Evolutionary conservation across 2,113 vertebrate species (phyloP), one percentile per base, ranked within the genome.

Genomic region (Muntiacus reevesi): DNA sequence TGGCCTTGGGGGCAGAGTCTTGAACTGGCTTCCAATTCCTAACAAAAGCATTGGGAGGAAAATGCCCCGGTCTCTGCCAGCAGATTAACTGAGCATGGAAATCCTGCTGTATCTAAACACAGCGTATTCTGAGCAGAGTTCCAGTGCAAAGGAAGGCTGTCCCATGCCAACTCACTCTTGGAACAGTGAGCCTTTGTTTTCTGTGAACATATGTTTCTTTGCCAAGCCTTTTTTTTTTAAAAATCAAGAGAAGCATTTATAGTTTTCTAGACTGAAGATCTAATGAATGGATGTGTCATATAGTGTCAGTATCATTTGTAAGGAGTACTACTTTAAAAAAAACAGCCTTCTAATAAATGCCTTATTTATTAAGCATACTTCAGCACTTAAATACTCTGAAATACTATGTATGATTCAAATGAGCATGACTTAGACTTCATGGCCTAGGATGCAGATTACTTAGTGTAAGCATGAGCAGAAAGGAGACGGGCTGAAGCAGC

Each of bases 171-270:
- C 27, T 43, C 27, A 76, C 30, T 43, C 27, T 57, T 23, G 5
- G 45, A 82, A 98, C 90, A 98, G 76, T 52, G 27, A 50, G 30
- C 67, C 88, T 98, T 97, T 97, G 96, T 97, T 76, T 96, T 79
- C 94, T 96, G 55, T 96, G 36, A 21, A 95, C 92, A 5, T 45
- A 13, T n/a, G 78, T 28, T 88, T 96, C 25, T 91, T 47, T 0
- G 1, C 54, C 93, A 83, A 85, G 57, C 0, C 43, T 50, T 62
- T 25, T 95, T 52, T 82, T 36, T 45, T 95, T 97, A 81, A 23
- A 12, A 25, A 96, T 95, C 30, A 95, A 96, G 81, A 55, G 89
- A 30, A 57, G 19, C 94, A 88, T 97, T 97, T 96, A 87, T 55
- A 82, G 54, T 90, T 81, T 91, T 96, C 74, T 85, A 81, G 96